These are phyloP conservation scores for Chromoteleia sp. DNA, from an alignment of 2,888 invertebrate species.

Conservation along the genomic window DNA sequence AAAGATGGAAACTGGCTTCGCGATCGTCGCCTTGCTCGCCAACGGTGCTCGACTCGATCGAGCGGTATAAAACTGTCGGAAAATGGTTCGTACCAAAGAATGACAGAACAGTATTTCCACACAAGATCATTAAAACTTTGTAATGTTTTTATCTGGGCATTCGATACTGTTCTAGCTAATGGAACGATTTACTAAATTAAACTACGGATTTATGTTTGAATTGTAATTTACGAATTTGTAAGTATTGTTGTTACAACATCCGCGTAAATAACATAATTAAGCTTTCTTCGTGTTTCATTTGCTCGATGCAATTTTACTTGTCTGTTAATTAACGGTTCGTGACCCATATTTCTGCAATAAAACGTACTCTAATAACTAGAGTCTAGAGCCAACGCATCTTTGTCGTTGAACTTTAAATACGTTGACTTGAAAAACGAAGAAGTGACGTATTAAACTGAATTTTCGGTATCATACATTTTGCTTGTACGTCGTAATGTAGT, in stretches of 20 bases:
- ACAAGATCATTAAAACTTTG: conserved; percentile 29
- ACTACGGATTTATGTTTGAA: conserved; percentile 1
- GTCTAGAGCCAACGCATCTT: conserved; percentile 11
- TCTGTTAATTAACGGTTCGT: conserved; percentile 10
- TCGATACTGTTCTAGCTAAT: conserved; percentile 15
- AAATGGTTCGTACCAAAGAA: conserved; percentile 29
- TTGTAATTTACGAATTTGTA: not conserved
- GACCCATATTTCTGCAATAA: conserved; percentile 23
- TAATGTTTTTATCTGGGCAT: conserved; percentile 6
- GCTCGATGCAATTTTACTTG: not conserved
- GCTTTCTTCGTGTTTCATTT: conserved; percentile 2
- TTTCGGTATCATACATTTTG: not conserved
- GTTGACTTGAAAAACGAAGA: not conserved
- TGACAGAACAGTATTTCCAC: conserved; percentile 16
- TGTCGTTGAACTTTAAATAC: conserved; percentile 10
- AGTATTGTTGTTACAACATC: not conserved
- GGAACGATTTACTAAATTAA: conserved; percentile 9
- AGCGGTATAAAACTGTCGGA: conserved; percentile 19
- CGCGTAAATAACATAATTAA: not conserved
- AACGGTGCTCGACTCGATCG: conserved; percentile 31
- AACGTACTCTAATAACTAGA: conserved; percentile 1
- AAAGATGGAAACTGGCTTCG: conserved; percentile 68
- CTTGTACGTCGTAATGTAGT: conserved; percentile 4
- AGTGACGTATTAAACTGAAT: not conserved
- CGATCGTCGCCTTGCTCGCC: conserved; percentile 41